Evolutionary conservation across 2,797 vertebrate species (phyloP), one percentile per base, ranked within the genome.

Genomic region (Etheostoma perlongum): DNA sequence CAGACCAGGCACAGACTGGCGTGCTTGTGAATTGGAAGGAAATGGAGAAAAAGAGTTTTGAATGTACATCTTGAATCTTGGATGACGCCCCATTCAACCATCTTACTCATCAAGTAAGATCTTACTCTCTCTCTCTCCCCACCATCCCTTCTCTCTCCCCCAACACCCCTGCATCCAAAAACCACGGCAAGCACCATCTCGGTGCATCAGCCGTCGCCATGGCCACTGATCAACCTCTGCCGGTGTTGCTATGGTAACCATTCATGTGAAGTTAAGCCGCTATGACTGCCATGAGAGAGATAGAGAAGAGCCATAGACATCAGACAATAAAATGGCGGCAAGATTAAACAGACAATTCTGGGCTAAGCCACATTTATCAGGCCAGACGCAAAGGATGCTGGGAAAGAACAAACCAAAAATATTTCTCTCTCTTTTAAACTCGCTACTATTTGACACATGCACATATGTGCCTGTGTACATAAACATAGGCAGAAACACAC

Each of bases 231-330:
- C 90, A 93, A 92, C 90, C 91, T 93, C 85, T 87, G 85, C 81
- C 76, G 59, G 82, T 81, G 94, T 96, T 92, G 89, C 91, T 65
- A 95, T 94, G 88, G 94, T 84, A 88, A 95, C 95, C 78, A 81
- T 87, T 90, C 88, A 40, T 47, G 88, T 84, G 82, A 89, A 93
- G 92, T 91, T 83, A 92, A 94, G 88, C 85, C 72, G 53, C 87
- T 82, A 83, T 69, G 85, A 89, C 89, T 88, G 87, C 91, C 87
- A 88, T 77, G 87, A 90, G 85, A 86, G 77, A 82, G 68, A 86
- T n/a, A 83, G 73, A 84, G 77, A 77, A 27, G 75, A 89, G 74
- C 74, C 85, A 64, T 30, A 85, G 84, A 88, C 73, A 58, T 76
- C 85, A 86, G 83, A 85, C 85, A 73, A 93, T 88, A 94, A 95